A percentile compares a stretch with the other conserved stretches of the same genome.
phyloP scores from a whole-genome alignment of 2,888 invertebrate species.

The Himalopsyche kuldschensis region DNA sequence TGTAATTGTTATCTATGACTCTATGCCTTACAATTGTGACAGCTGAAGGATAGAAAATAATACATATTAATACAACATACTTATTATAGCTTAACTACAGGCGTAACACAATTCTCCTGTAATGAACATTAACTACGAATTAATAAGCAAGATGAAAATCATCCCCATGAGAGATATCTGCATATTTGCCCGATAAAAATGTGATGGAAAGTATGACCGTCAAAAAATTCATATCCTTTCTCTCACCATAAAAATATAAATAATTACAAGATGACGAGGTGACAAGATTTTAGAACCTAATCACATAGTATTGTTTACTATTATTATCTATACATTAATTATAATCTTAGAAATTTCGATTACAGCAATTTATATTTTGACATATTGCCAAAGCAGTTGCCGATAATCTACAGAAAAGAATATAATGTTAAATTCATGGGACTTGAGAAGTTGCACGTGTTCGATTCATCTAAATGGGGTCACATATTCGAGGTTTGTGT shows the following conservation, averaged over 20 bases:
- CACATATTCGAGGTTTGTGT: slow-evolving; percentile 68
- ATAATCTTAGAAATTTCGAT: not conserved
- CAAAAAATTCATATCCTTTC: not conserved
- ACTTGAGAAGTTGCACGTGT: slow-evolving; percentile 82
- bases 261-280: not conserved
- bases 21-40: no score
- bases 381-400: slow-evolving; percentile 66
- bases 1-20: no score
- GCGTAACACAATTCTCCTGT: no score
- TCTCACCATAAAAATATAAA: not conserved
- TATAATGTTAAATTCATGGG: slow-evolving; percentile 83
- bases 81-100: no score
- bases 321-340: not conserved
- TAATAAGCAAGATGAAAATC: no score
- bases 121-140: no score
- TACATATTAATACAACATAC: no score
- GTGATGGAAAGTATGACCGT: not conserved
- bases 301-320: no score
- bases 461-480: slow-evolving; percentile 87
- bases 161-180: not conserved
- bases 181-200: not conserved
- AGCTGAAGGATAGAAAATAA: no score
- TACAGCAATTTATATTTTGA: slow-evolving; percentile 56
- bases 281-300: not conserved
- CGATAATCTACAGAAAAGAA: slow-evolving; percentile 75